These are phyloP conservation scores for Aspidoscelis tigris DNA, from an alignment of 2,113 vertebrate genomes.

Conservation along the genomic window DNA sequence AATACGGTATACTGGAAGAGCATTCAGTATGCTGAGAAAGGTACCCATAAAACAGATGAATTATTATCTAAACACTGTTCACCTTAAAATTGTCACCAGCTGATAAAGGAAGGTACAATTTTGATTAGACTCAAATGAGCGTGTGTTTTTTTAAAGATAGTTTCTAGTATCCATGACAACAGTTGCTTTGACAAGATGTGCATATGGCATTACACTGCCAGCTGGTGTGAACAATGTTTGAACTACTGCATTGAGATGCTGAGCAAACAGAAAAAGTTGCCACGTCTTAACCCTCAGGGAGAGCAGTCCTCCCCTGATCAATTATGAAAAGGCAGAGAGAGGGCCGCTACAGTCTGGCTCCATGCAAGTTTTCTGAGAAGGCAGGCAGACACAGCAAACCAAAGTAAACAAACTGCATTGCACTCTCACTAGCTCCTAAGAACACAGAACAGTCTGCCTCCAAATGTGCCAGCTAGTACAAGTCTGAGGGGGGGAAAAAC, in stretches of 20 bases:
- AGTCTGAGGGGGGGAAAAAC: conserved; percentile 69
- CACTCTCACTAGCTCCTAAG: conserved; percentile 89
- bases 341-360: conserved; percentile 94
- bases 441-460: conserved; percentile 92
- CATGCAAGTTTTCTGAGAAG: conserved; percentile 90
- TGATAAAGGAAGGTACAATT: conserved; percentile 87
- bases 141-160: conserved; percentile 86
- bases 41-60: conserved; percentile 39
- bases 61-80: conserved; percentile 63
- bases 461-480: conserved; percentile 79
- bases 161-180: conserved; percentile 99
- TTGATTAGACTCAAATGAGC: conserved; percentile 88
- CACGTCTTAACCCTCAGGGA: conserved; percentile 96
- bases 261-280: conserved; percentile 99
- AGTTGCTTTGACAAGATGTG: conserved; percentile 98
- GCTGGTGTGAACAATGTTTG: conserved; percentile 99
- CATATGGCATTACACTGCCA: conserved; percentile 98
- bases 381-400: conserved; percentile 91
- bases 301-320: conserved; percentile 97
- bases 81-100: conserved; percentile 71
- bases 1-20: not conserved
- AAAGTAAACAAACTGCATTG: conserved; percentile 96
- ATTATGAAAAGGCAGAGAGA: conserved; percentile 97
- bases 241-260: conserved; percentile 99
- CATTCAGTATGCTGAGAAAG: not conserved